Percentiles rank a stretch among this genome's conserved stretches.
Evolutionary conservation across 2,113 vertebrate species (phyloP).

Genomic region (Coptodon rendalli): DNA sequence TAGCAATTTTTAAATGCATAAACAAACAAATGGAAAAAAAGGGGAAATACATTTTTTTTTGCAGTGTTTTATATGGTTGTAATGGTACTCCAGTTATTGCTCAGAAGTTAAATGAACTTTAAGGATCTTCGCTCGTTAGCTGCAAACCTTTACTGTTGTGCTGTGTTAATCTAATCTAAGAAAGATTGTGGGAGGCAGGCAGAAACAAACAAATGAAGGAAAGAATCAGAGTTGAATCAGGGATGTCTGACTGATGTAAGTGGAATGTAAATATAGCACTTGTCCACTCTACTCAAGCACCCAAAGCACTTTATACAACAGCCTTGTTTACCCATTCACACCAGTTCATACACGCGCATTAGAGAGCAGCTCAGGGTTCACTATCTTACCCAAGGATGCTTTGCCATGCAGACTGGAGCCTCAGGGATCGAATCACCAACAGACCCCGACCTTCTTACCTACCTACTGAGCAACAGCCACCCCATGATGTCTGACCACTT

Average conservation of each 20-base stretch:
- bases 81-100: neutral
- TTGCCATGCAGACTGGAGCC: neutral
- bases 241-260: neutral
- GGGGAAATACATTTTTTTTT: neutral
- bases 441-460: neutral
- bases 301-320: neutral
- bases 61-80: neutral
- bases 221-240: neutral
- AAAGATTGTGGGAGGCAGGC: neutral
- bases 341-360: neutral
- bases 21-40: neutral
- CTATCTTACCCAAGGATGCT: neutral
- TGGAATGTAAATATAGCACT: neutral
- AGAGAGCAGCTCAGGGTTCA: neutral
- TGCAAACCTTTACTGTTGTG: neutral
- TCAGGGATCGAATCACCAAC: neutral
- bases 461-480: neutral
- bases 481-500: neutral
- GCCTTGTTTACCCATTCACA: neutral
- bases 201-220: neutral
- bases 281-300: neutral
- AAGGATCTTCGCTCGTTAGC: neutral
- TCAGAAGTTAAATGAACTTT: neutral
- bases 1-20: neutral
- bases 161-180: neutral